Percentiles rank a stretch among this genome's conserved stretches.
Evolutionary conservation across 2,888 invertebrate genomes (phyloP).

Genomic region (Acanthococcus lagerstroemiae): DNA sequence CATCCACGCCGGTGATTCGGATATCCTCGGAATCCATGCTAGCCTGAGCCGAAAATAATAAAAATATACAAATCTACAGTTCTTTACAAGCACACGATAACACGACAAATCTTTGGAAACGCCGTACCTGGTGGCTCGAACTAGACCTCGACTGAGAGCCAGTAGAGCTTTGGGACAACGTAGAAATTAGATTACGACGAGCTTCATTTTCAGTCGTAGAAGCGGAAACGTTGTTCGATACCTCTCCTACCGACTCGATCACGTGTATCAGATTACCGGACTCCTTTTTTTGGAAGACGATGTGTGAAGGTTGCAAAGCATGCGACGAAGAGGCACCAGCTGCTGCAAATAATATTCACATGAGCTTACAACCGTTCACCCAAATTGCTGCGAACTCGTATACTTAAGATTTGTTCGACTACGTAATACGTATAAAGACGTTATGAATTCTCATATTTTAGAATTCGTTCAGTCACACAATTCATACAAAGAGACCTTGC

Average conservation of each 20-base stretch:
- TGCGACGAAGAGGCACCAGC: neutral
- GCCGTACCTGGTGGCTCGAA: conserved; percentile 11
- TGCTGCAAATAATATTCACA: neutral
- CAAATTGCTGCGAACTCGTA: neutral
- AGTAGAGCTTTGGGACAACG: conserved; percentile 5
- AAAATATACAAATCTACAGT: neutral
- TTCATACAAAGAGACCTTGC: no score
- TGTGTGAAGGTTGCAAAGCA: neutral
- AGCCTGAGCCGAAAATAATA: neutral
- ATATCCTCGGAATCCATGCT: conserved; percentile 19
- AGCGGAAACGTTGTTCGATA: neutral
- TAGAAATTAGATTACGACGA: conserved; percentile 3
- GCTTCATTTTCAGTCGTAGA: neutral
- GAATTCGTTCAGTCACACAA: no score
- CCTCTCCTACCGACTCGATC: conserved; percentile 15
- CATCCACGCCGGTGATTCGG: conserved; percentile 4
- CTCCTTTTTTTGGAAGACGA: conserved; percentile 11
- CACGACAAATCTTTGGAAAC: no score
- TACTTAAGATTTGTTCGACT: neutral
- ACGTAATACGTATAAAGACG: no score
- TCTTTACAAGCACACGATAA: neutral
- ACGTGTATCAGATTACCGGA: conserved; percentile 12
- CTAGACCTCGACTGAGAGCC: conserved; percentile 14
- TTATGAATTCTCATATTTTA: no score
- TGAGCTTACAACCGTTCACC: no score